Evolutionary conservation across 1,140 invertebrate genomes (phyloP).

Genomic region (Drosophila littoralis): DNA sequence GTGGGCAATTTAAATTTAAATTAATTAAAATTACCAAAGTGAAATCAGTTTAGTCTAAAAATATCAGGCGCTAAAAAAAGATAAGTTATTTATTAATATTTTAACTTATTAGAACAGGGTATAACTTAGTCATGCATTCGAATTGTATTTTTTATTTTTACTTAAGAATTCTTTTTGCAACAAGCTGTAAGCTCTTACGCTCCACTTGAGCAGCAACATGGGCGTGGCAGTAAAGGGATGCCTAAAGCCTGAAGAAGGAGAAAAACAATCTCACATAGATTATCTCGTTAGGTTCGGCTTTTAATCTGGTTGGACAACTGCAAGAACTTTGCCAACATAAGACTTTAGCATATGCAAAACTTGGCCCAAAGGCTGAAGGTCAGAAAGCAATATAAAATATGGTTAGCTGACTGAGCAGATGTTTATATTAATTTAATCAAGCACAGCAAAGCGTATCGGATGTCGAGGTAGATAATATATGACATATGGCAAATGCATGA

Average conservation of each 20-base stretch:
- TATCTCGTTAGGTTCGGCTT: neutral
- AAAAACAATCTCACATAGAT: neutral
- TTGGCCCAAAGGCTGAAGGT: conserved; percentile 12
- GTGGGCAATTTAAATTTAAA: too few relatives aligned
- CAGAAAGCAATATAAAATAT: conserved; percentile 39
- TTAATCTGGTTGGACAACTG: conserved; percentile 6
- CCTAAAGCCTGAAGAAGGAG: neutral
- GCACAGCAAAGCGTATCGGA: conserved; percentile 48
- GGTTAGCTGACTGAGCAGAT: conserved; percentile 28
- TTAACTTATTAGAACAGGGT: neutral
- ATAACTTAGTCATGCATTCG: neutral
- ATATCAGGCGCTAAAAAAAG: too few relatives aligned
- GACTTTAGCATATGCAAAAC: conserved; percentile 7
- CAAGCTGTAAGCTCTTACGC: neutral
- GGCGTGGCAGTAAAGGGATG: too few relatives aligned
- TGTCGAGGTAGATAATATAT: conserved; percentile 10
- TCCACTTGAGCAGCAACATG: neutral
- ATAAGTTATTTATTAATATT: too few relatives aligned
- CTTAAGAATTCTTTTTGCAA: conserved; percentile 1
- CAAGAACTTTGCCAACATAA: conserved; percentile 8
- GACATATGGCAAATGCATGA: neutral
- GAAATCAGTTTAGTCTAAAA: too few relatives aligned
- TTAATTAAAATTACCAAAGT: too few relatives aligned
- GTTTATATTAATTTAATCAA: conserved; percentile 38
- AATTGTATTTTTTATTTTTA: neutral